A percentile compares a stretch with the other conserved stretches of the same genome.
These are phyloP conservation scores for Yponomeuta evonymella DNA, from an alignment of 2,888 invertebrate genomes.

Conservation along the genomic window DNA sequence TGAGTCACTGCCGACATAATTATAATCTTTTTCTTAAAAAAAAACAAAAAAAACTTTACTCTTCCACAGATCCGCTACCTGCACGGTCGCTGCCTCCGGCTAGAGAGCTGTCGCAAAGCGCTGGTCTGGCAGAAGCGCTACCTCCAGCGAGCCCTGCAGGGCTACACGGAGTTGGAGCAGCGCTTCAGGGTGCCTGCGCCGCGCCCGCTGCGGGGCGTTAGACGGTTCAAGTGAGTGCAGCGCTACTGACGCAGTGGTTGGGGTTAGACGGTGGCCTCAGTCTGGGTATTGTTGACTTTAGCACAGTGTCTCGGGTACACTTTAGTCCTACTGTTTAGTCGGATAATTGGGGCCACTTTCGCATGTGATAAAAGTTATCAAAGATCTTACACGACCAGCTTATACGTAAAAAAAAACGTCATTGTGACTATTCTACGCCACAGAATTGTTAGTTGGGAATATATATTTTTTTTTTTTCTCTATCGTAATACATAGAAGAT, in stretches of 20 bases:
- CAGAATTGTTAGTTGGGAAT: too few relatives aligned
- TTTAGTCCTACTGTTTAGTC: too few relatives aligned
- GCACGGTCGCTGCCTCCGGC: slow-evolving; percentile 79
- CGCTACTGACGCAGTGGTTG: slow-evolving; percentile 39
- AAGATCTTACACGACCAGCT: too few relatives aligned
- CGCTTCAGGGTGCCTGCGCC: slow-evolving; percentile 39
- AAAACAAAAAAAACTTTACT: background rate
- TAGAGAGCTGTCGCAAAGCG: slow-evolving; percentile 91
- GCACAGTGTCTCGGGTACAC: too few relatives aligned
- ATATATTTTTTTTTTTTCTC: too few relatives aligned
- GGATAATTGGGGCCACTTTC: too few relatives aligned
- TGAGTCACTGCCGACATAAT: too few relatives aligned
- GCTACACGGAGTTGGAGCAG: slow-evolving; percentile 73
- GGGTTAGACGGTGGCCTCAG: slow-evolving; percentile 24
- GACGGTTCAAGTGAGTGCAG: slow-evolving; percentile 52
- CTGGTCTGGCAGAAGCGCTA: slow-evolving; percentile 94
- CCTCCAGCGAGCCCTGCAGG: slow-evolving; percentile 80
- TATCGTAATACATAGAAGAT: too few relatives aligned
- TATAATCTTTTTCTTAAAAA: background rate
- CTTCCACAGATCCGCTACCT: slow-evolving; percentile 57
- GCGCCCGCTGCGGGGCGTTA: slow-evolving; percentile 26
- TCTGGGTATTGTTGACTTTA: too few relatives aligned
- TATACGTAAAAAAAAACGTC: too few relatives aligned
- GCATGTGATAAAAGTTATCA: too few relatives aligned
- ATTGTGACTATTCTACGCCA: too few relatives aligned